phyloP scores from a whole-genome alignment of 2,797 vertebrate genomes.

The Schizothorax lantsangensis region DNA sequence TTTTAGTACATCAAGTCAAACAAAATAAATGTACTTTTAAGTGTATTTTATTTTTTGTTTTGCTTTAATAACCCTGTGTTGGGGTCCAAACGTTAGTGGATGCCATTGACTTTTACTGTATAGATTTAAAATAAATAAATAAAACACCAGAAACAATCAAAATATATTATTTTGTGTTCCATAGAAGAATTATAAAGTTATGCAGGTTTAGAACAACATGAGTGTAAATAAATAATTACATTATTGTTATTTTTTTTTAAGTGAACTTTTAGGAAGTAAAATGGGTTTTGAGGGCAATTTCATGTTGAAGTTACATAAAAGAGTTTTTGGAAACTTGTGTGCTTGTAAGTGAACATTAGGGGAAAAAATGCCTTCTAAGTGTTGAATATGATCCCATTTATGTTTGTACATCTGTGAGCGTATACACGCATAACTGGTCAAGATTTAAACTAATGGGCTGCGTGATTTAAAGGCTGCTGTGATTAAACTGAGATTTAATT shows the following conservation, averaged over 20 bases:
- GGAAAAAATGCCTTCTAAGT: neutral
- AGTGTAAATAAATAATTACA: neutral
- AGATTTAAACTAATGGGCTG: conserved; percentile 50
- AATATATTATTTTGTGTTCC: neutral
- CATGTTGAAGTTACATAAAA: neutral
- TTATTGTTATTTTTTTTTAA: neutral
- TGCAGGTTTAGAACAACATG: neutral
- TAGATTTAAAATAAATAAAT: neutral
- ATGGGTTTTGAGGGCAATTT: neutral
- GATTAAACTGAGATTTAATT: conserved; percentile 72
- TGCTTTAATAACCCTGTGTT: neutral
- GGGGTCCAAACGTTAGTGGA: neutral
- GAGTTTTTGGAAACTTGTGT: neutral
- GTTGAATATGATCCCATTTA: neutral
- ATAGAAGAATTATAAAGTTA: neutral
- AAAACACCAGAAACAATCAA: neutral
- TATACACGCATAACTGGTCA: conserved; percentile 3
- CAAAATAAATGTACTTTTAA: neutral
- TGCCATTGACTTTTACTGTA: neutral
- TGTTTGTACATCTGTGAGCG: conserved; percentile 22
- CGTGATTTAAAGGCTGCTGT: conserved; percentile 65
- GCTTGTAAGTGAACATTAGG: neutral
- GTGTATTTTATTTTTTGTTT: neutral
- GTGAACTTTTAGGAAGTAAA: neutral
- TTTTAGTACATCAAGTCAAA: neutral